phyloP scores from a whole-genome alignment of 35 echinoderm and acorn worm species.

The Heliocidaris erythrogramma region DNA sequence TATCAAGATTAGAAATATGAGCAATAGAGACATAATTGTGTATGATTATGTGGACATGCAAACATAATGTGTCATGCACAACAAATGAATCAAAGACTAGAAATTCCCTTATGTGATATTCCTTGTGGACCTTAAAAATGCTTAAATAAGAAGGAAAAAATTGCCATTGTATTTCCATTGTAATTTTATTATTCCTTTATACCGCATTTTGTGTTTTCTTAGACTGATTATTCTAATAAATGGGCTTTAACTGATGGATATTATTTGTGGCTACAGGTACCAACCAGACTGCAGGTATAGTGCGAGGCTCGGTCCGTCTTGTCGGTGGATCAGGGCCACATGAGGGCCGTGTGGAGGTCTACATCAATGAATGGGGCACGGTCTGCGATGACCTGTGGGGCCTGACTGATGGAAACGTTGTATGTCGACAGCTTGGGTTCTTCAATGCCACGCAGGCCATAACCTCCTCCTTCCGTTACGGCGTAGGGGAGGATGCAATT shows the following conservation, averaged over 20 bases:
- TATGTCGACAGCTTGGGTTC: slow-evolving; percentile 45
- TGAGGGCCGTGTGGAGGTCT: not conserved
- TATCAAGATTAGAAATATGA: no score
- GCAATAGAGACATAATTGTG: no score
- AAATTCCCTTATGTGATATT: no score
- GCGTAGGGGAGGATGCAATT: slow-evolving; percentile 11
- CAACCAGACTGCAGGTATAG: slow-evolving; percentile 15
- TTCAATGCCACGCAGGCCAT: not conserved
- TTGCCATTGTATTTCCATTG: no score
- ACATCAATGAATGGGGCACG: not conserved
- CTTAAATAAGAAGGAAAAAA: no score
- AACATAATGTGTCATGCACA: no score
- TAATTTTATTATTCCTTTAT: no score
- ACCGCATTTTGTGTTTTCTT: no score
- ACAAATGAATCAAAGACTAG: no score
- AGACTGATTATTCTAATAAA: no score
- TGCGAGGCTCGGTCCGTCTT: not conserved
- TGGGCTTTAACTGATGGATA: not conserved
- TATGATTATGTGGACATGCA: no score
- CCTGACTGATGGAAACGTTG: not conserved
- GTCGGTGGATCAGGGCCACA: not conserved
- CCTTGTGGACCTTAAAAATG: no score
- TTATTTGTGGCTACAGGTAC: not conserved
- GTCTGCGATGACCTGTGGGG: slow-evolving; percentile 16
- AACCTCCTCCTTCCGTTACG: not conserved